Conservation (phyloP, 2,888 invertebrate species). For the Globia sparganii region DNA sequence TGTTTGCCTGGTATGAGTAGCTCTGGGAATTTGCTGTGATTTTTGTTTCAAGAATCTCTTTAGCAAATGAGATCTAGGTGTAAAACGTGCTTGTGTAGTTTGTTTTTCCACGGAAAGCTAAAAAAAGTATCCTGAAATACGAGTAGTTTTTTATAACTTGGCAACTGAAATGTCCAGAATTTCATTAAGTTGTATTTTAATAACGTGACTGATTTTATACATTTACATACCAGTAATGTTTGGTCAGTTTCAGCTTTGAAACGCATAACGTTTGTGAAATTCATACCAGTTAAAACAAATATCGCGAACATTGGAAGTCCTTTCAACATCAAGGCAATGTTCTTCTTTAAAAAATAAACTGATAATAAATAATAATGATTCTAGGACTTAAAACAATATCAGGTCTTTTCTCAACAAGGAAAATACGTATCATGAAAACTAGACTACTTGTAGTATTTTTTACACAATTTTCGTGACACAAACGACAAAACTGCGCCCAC, state of each 20-base stretch:
- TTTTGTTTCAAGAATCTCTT: slow-evolving; percentile 47
- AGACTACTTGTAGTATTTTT: neutral
- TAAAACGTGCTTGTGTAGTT: slow-evolving; percentile 6
- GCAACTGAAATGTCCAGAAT: slow-evolving; percentile 2
- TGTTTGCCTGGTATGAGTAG: slow-evolving; percentile 63
- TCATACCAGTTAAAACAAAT: neutral
- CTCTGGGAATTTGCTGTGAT: slow-evolving; percentile 36
- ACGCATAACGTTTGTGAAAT: neutral
- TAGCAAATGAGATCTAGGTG: slow-evolving; percentile 31
- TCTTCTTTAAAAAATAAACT: neutral
- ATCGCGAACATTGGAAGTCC: neutral
- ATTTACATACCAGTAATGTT: neutral
- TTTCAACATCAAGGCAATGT: neutral
- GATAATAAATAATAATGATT: neutral
- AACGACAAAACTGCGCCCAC: slow-evolving; percentile 25
- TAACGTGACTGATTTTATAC: neutral
- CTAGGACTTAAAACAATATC: neutral
- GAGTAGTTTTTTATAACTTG: slow-evolving; percentile 1
- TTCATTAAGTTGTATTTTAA: neutral
- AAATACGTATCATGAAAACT: slow-evolving; percentile 1
- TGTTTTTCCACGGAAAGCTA: slow-evolving; percentile 1
- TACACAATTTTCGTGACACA: slow-evolving; percentile 14
- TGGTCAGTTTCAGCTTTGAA: neutral
- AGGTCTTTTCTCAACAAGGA: neutral
- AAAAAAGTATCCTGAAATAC: neutral